Evolutionary conservation across 2,888 invertebrate species (phyloP).

Genomic region (Morpho deidamia): DNA sequence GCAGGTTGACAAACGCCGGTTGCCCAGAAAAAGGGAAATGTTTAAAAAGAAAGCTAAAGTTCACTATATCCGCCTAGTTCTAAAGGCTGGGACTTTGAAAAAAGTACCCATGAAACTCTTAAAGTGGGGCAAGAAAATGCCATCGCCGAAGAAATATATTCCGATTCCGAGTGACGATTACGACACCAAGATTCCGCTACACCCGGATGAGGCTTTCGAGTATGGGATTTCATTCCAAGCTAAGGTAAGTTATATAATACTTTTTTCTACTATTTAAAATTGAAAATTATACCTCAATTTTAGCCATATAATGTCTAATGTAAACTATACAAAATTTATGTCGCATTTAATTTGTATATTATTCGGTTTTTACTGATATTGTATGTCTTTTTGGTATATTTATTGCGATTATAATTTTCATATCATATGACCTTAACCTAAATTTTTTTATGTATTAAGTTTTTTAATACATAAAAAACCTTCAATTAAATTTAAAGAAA

Average conservation of each 20-base stretch:
- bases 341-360: no score
- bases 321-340: no score
- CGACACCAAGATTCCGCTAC: slow-evolving; percentile 96
- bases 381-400: no score
- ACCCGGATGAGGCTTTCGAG: slow-evolving; percentile 97
- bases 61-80: slow-evolving; percentile 57
- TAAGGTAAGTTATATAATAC: slow-evolving; percentile 83
- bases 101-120: slow-evolving; percentile 64
- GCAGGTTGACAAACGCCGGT: slow-evolving; percentile 20
- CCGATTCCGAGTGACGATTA: slow-evolving; percentile 97
- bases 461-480: no score
- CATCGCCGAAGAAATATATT: slow-evolving; percentile 93
- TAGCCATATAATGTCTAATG: no score
- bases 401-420: no score
- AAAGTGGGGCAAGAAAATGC: slow-evolving; percentile 82
- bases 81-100: slow-evolving; percentile 57
- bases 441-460: no score
- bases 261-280: no score
- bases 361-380: no score
- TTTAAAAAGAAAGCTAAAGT: slow-evolving; percentile 56
- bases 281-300: no score
- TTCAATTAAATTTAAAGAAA: no score
- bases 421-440: no score
- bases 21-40: slow-evolving; percentile 34
- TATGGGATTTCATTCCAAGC: slow-evolving; percentile 98